These are phyloP conservation scores for Trogon surrucura DNA, from an alignment of 2,113 vertebrate species.

Conservation along the genomic window DNA sequence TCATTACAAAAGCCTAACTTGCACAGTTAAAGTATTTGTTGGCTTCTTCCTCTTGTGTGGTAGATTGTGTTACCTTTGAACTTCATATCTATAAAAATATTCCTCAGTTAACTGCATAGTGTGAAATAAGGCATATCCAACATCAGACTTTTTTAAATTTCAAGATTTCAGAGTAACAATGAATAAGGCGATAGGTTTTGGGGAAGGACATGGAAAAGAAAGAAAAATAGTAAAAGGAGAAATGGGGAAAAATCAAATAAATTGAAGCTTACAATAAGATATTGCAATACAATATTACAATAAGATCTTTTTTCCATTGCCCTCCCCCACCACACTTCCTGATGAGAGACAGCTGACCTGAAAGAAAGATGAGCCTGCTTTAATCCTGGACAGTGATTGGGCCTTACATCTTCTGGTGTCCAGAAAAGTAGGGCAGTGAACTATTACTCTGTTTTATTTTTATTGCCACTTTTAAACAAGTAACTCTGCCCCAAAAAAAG, in stretches of 20 bases:
- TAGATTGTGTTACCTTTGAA: background rate
- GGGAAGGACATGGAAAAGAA: background rate
- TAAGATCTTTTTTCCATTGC: background rate
- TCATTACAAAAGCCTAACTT: background rate
- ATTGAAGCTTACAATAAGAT: background rate
- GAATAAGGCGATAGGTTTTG: background rate
- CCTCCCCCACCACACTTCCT: background rate
- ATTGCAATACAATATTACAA: background rate
- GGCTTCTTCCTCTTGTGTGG: background rate
- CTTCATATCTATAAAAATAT: background rate
- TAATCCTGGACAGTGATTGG: background rate
- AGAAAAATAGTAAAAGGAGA: background rate
- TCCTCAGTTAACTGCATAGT: background rate
- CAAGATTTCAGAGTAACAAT: background rate
- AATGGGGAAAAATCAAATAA: rapidly evolving
- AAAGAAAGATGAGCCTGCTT: background rate
- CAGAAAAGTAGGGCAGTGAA: background rate
- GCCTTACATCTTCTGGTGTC: background rate
- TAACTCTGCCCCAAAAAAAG: background rate
- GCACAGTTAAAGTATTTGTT: background rate
- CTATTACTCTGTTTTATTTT: background rate
- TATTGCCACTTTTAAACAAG: background rate
- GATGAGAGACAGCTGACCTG: background rate
- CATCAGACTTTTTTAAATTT: background rate
- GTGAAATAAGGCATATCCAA: background rate